Base-by-base conservation (phyloP, 2,113 vertebrate species). In the Columba janthina region DNA sequence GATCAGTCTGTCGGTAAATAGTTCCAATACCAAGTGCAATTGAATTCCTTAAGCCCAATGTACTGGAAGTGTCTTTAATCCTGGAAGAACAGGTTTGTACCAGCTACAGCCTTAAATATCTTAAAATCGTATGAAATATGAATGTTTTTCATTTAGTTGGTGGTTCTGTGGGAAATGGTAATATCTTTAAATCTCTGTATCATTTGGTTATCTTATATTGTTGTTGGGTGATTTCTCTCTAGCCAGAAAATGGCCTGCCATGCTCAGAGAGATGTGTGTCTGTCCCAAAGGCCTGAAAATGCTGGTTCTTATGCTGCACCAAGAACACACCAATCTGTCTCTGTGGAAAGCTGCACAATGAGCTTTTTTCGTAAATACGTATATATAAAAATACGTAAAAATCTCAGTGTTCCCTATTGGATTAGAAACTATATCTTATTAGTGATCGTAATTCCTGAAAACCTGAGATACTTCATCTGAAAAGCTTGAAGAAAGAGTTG, bases 141-240 rank as follows among this genome's bases (percentile, higher is more conserved):
- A 90, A 66, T 6, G 14, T 61, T 82, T 58, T 66, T 65, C 40
- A 0, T 50, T 79, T 93, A 57, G 34, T 69, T 86, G 32, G 40
- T 76, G 38, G 9, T 81, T 93, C 38, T 75, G 5, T 72, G 89
- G 84, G 83, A 88, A 93, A 80, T 42, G 11, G 15, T 77, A 81
- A 0, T 86, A 80, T 80, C 62, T 88, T 88, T 83, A 92, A 93
- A 38, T 74, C 48, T 84, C n/a, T 92, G 71, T 97, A 48, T 72
- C 66, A 13, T 87, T 91, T 66, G 85, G 69, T 80, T 62, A 62
- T 94, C 93, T 97, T 95, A 96, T 73, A 17, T 84, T 95, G 77
- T 93, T 97, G 70, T 97, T 96, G 96, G 76, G 90, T 97, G 90
- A 93, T 97, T 96, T 97, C 42, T 97, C 90, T 96, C 84, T 97